Evolutionary conservation across 2,113 vertebrate genomes (phyloP), one percentile per base, ranked within the genome.

Genomic region (Amblyornis subalaris): DNA sequence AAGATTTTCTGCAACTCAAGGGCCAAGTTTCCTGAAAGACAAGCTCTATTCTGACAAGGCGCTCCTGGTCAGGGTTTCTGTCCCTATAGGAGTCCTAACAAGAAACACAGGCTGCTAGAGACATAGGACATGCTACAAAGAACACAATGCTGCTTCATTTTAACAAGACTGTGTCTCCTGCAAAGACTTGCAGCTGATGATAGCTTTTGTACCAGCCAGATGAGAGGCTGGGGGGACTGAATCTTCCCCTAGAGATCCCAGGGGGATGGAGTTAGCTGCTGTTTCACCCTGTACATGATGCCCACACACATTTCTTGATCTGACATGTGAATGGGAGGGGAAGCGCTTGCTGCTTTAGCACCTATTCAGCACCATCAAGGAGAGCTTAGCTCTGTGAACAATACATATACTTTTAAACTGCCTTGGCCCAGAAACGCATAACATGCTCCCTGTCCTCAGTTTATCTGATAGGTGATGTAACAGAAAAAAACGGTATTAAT

Each of bases 401-500:
- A 31, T 9, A 69, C 6, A 23, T 7, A 35, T 1, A 21, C 12
- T 36, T 58, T 11, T 8, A 31, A 85, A 61, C 23, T 66, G 38
- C n/a, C 60, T 36, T 60, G 55, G 44, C 40, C 55, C 60, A 60
- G 51, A 93, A 80, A 67, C 23, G 10, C 11, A 7, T 31, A 66
- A 89, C 5, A 0, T 67, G 51, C 22, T 88, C 24, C 73, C 64
- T 83, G 51, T 85, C 67, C 47, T 73, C 70, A 72, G 58, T 85
- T 91, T 70, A 85, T 58, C 85, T 83, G 75, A 89, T 42, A 80
- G 36, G 60, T 71, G 64, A 95, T 94, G n/a, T 35, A 88, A 80
- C n/a, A 90, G 35, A 91, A 84, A 88, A 92, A 89, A 62, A 40
- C 3, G 5, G 77, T 88, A 94, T 60, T 71, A 81, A 87, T 53